Base-by-base conservation (phyloP, 1,140 invertebrate genomes). In the Pseudomyrmex sp. region DNA sequence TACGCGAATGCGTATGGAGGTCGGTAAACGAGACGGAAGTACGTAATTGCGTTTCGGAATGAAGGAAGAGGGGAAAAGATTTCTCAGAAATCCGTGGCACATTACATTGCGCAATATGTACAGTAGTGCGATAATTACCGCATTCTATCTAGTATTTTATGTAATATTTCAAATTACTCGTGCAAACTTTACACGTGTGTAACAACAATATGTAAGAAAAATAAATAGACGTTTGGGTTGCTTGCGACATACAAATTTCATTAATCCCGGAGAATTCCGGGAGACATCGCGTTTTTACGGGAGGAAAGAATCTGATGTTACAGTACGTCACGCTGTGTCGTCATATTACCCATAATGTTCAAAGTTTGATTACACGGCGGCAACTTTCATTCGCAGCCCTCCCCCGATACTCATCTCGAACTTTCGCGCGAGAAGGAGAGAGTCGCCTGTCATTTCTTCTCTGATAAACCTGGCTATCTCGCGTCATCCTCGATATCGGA, bases 311-410 rank as follows among this genome's bases (percentile, higher is more conserved):
- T 35, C 35, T 7, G 35, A 35, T 35, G 50, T 13, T 10, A 52
- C 50, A 23, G 23, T 52, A 52, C 61, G n/a, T 77, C 74, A 68
- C 62, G 62, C n/a, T 48, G 50, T 23, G 26, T 9, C 12, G 26
- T 54, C 62, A 23, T 68, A 68, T 77, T 68, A 58, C 44, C 74
- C 58, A 58, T 18, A 77, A 77, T 50, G 62, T 79, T 35, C 20
- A 79, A 70, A 79, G 76, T 79, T 79, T 69, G 76, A 70, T 70
- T 79, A 70, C 65, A 50, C 20, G 54, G 13, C 58, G 44, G 44
- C 18, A n/a, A 52, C n/a, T 18, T 23, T 44, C 46, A 48, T 66
- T 63, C 46, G 18, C 23, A 15, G 35, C 35, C 35, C 35, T 35
- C 35, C 13, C 26, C 9, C 48, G 4, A 62, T n/a, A 3, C 62